Evolutionary conservation across 2,113 vertebrate species (phyloP).

Genomic region (Sceloporus undulatus): DNA sequence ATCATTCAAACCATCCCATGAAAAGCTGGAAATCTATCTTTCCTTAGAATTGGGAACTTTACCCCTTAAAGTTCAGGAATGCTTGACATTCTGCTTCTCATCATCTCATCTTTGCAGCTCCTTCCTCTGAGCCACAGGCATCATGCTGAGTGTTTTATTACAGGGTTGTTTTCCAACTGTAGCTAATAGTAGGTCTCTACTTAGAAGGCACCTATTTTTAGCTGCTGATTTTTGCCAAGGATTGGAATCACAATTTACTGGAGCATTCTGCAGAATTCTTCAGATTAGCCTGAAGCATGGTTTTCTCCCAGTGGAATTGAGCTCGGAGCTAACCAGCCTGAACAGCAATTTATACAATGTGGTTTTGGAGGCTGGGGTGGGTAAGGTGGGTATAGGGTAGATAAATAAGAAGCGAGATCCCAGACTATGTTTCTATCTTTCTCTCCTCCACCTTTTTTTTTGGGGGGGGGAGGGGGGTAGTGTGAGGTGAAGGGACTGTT

Average conservation of each 20-base stretch:
- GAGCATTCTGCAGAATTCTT: constrained; percentile 10
- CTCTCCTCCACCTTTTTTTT: background rate
- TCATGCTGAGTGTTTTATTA: background rate
- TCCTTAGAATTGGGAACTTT: background rate
- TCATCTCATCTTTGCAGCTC: background rate
- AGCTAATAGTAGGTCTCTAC: background rate
- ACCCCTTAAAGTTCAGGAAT: background rate
- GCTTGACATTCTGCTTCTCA: background rate
- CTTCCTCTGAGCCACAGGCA: constrained; percentile 5
- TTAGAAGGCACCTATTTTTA: constrained; percentile 20
- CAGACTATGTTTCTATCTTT: background rate
- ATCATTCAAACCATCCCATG: no score
- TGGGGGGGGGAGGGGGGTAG: background rate
- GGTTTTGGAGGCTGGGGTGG: background rate
- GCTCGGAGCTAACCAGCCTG: background rate
- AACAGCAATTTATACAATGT: background rate
- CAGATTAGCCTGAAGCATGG: background rate
- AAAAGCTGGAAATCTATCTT: background rate
- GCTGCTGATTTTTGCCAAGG: constrained; percentile 2
- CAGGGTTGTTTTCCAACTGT: background rate
- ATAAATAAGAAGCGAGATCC: background rate
- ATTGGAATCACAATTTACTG: constrained; percentile 8
- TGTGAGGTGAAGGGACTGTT: background rate
- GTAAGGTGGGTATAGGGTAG: background rate
- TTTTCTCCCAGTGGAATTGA: background rate